Base-by-base conservation (phyloP, 2,888 invertebrate species). In the Pardosa pseudoannulata region DNA sequence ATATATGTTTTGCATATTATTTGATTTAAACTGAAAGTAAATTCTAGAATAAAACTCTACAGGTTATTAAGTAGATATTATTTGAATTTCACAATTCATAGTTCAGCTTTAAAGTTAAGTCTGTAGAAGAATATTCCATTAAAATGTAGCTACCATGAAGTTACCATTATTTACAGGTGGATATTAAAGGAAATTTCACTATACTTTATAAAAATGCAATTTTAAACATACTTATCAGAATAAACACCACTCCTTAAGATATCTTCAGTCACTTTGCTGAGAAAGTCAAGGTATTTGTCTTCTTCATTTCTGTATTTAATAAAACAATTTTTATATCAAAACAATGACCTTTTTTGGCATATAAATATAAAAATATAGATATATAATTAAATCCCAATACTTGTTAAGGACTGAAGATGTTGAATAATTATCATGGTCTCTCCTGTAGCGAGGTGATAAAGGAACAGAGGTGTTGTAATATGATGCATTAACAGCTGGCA, bases 231-330 rank as follows among this genome's bases (percentile, higher is more conserved):
- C 87, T 62, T 80, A 19, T 87, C 87, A 39, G 87, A 80, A 41
- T 80, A 87, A 11, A 87, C 76, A n/a, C 87, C 87, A 80, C 87
- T 87, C 29, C 87, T 23, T 29, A 87, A 71, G 56, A 87, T 87
- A 56, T 87, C 80, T 56, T 87, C 87, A 7, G 87, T 87, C 16
- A 87, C 87, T 67, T 87, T 79, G 75, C 80, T 80, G 1, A 87
- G 71, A 56, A 87, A 87, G 56, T 71, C 70, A 13, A 87, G 70
- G n/a, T 80, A 87, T 36, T 80, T 80, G 36, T 80, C 87, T 87
- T 86, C 85, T 64, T 87, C 87, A 76, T 70, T 78, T 16, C 78
- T 78, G 65, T 19, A 65, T 11, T 19, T 7, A 74, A 68, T n/a
- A n/a, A n/a, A 67, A 67, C 23, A 46, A n/a, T n/a, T 65, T 32